Evolutionary conservation across 2,113 vertebrate genomes (phyloP).

Genomic region (Mirza zaza): DNA sequence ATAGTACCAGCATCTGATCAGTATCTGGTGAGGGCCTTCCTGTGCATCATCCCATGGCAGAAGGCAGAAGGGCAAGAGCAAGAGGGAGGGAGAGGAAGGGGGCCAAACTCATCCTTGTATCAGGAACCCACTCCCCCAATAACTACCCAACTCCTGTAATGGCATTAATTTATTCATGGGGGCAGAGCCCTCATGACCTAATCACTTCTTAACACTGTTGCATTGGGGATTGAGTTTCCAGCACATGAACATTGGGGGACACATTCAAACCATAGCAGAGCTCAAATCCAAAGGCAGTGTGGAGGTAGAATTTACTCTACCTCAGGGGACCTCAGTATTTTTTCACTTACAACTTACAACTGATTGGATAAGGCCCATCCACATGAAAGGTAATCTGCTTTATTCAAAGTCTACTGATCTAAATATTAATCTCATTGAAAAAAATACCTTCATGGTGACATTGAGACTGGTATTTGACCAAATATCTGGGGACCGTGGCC

Average conservation of each 20-base stretch:
- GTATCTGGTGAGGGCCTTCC: not conserved
- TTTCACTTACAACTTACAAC: not conserved
- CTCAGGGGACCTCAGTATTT: not conserved
- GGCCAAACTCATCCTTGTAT: not conserved
- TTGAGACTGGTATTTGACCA: not conserved
- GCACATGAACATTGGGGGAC: not conserved
- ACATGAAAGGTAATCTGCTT: not conserved
- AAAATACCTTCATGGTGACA: not conserved
- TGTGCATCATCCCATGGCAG: not conserved
- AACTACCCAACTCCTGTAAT: not conserved
- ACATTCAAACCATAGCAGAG: not conserved
- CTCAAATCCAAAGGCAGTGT: not conserved
- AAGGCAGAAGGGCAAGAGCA: not conserved
- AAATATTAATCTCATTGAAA: not conserved
- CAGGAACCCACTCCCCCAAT: not conserved
- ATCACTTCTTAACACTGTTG: not conserved
- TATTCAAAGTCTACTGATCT: not conserved
- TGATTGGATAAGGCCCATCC: not conserved
- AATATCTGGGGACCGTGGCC: not conserved
- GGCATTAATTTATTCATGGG: not conserved
- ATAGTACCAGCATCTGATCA: not conserved
- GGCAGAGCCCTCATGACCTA: not conserved
- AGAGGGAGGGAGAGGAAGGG: not conserved
- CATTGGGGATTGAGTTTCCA: not conserved
- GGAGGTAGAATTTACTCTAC: not conserved